Evolutionary conservation across 2,113 vertebrate species (phyloP).

Genomic region (Cercocebus atys): DNA sequence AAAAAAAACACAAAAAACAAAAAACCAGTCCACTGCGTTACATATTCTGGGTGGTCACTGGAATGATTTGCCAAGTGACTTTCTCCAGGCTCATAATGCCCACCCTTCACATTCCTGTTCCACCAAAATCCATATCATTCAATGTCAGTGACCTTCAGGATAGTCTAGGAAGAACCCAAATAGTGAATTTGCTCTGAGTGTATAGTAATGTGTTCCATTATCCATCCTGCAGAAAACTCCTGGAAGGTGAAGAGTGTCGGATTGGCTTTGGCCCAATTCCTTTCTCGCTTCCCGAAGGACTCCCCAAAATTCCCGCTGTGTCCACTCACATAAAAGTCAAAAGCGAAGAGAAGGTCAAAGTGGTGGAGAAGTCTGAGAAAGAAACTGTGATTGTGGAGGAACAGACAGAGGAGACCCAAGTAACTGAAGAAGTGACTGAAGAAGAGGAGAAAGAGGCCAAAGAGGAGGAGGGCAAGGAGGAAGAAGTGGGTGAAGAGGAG

Average conservation of each 20-base stretch:
- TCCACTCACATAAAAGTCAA: slow-evolving; percentile 90
- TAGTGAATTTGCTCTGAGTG: neutral
- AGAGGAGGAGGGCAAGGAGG: slow-evolving; percentile 73
- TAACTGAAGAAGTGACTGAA: slow-evolving; percentile 92
- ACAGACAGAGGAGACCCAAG: slow-evolving; percentile 93
- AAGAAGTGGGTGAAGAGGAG: slow-evolving; percentile 55
- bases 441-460: slow-evolving; percentile 88
- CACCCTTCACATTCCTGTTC: neutral
- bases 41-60: neutral
- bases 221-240: slow-evolving; percentile 89
- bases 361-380: slow-evolving; percentile 90
- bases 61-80: neutral
- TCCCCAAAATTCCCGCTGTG: slow-evolving; percentile 83
- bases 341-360: slow-evolving; percentile 88
- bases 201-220: neutral
- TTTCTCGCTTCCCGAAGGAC: slow-evolving; percentile 88
- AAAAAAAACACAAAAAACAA: no score
- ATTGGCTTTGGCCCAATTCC: slow-evolving; percentile 87
- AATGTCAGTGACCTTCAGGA: neutral
- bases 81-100: neutral
- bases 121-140: neutral
- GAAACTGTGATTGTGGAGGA: slow-evolving; percentile 93
- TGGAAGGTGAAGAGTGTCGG: slow-evolving; percentile 95
- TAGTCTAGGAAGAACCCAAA: neutral
- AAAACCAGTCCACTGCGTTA: neutral